These are phyloP conservation scores for Hemithea aestivaria DNA, from an alignment of 2,888 invertebrate species.

Conservation along the genomic window DNA sequence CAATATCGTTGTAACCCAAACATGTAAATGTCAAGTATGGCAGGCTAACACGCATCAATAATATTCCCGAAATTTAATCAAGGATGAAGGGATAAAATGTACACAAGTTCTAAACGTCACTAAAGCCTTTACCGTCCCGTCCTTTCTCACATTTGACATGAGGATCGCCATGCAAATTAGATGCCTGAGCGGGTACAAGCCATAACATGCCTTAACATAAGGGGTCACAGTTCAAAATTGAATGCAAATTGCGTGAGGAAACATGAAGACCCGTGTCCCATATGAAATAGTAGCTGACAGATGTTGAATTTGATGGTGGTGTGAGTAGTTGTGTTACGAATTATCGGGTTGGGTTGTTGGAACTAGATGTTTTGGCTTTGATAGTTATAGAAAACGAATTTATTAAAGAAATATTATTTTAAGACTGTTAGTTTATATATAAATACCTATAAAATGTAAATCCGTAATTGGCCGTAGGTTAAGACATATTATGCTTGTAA, in stretches of 20 bases:
- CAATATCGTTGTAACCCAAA: neutral
- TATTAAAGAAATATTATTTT: too few species aligned
- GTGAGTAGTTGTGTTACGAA: conserved; percentile 26
- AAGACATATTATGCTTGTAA: too few species aligned
- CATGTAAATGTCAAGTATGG: conserved; percentile 7
- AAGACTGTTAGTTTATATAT: too few species aligned
- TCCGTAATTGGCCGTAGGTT: too few species aligned
- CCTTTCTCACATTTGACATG: conserved; percentile 42
- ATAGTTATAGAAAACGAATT: too few species aligned
- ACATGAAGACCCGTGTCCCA: conserved; percentile 30
- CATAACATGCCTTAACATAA: conserved; percentile 15
- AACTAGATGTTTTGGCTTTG: conserved; percentile 4
- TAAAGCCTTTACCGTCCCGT: conserved; percentile 32
- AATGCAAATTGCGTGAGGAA: conserved; percentile 14
- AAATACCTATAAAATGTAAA: too few species aligned
- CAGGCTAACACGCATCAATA: conserved; percentile 16
- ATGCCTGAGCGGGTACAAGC: conserved; percentile 11
- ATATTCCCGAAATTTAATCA: conserved; percentile 24
- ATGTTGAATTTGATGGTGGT: conserved; percentile 33
- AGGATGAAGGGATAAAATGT: conserved; percentile 36
- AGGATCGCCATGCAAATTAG: conserved; percentile 44
- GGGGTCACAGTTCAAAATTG: conserved; percentile 16
- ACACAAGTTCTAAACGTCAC: conserved; percentile 39
- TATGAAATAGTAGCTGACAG: conserved; percentile 37
- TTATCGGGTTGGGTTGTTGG: conserved; percentile 14